Percentiles rank a stretch among this genome's conserved stretches.
Evolutionary conservation across 2,113 vertebrate genomes (phyloP).

Genomic region (Cygnus atratus): DNA sequence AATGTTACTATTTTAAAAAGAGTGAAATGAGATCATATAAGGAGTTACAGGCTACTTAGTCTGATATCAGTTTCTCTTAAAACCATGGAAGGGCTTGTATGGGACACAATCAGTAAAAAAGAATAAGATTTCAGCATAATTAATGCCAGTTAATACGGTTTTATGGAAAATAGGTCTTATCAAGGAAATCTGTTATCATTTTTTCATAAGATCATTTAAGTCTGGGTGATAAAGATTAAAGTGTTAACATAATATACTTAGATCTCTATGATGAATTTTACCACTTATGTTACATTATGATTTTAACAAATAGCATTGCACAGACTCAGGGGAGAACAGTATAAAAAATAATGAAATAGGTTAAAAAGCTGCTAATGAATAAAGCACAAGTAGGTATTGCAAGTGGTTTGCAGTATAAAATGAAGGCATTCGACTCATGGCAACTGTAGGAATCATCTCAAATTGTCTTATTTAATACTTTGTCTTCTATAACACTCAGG

Average conservation of each 20-base stretch:
- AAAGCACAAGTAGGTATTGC: not conserved
- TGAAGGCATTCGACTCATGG: not conserved
- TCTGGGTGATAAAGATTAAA: not conserved
- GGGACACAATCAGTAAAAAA: not conserved
- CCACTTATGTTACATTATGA: not conserved
- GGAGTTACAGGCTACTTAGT: not conserved
- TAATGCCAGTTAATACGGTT: not conserved
- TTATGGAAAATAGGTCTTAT: constrained; percentile 10
- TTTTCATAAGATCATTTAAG: not conserved
- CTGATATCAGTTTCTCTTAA: not conserved
- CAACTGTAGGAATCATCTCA: not conserved
- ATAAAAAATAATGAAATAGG: not conserved
- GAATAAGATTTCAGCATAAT: not conserved
- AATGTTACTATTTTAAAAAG: not conserved
- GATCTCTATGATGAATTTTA: constrained; percentile 2
- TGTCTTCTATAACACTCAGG: not conserved
- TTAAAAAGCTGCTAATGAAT: not conserved
- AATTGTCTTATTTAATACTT: not conserved
- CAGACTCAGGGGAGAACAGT: not conserved
- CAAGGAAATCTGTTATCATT: not conserved
- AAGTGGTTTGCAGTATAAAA: not conserved
- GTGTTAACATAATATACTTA: not conserved
- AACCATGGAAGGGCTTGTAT: not conserved
- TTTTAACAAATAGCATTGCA: not conserved
- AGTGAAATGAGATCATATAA: not conserved